Evolutionary conservation across 2,888 invertebrate species (phyloP).

Genomic region (Brenthis ino): DNA sequence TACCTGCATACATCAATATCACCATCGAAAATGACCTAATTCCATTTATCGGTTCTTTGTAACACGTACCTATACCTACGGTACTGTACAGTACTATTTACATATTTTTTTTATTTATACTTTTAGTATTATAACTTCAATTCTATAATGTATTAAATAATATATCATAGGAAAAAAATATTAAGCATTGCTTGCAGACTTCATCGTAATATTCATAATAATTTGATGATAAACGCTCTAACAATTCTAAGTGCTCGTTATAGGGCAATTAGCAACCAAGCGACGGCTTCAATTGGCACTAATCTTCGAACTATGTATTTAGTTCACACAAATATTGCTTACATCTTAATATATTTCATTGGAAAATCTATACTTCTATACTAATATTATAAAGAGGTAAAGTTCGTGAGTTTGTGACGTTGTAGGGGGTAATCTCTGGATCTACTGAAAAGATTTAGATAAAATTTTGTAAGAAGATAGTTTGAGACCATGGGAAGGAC

Average conservation of each 20-base stretch:
- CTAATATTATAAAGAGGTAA: too few relatives aligned
- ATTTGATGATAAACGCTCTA: conserved; percentile 52
- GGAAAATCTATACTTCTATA: too few relatives aligned
- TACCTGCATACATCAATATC: conserved; percentile 22
- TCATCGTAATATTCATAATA: conserved; percentile 29
- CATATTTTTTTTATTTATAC: not conserved
- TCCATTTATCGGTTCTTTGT: conserved; percentile 25
- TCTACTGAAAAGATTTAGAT: too few relatives aligned
- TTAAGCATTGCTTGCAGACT: not conserved
- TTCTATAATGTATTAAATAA: not conserved
- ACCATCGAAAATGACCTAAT: conserved; percentile 36
- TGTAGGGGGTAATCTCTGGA: too few relatives aligned
- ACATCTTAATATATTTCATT: conserved; percentile 21
- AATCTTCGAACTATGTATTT: conserved; percentile 43
- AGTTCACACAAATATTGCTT: conserved; percentile 28
- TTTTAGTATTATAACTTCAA: not conserved
- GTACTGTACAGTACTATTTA: not conserved
- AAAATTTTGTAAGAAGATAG: too few relatives aligned
- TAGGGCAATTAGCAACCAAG: conserved; percentile 59
- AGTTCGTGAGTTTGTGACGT: too few relatives aligned
- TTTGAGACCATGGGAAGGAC: too few relatives aligned
- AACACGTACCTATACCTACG: conserved; percentile 3
- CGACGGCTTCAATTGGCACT: conserved; percentile 58
- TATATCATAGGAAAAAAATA: not conserved
- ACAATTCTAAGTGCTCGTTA: conserved; percentile 63